These are phyloP conservation scores for Aplysia californica DNA, from an alignment of 1,140 invertebrate species.

Conservation along the genomic window DNA sequence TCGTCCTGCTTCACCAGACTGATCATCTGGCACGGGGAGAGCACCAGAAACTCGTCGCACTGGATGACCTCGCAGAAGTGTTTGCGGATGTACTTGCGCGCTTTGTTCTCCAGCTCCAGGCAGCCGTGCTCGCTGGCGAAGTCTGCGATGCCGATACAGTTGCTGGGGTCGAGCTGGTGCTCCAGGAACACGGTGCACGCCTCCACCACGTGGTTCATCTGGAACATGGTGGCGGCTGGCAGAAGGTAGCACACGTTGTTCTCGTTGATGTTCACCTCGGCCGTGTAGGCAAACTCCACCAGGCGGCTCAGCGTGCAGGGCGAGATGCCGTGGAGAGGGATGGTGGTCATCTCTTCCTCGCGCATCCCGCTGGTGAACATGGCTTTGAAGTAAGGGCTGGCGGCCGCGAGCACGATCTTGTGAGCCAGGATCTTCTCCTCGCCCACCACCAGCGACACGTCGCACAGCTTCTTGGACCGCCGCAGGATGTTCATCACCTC, in stretches of 20 bases:
- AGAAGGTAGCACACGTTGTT: conserved; percentile 89
- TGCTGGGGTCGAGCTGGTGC: conserved; percentile 90
- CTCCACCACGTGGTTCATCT: conserved; percentile 90
- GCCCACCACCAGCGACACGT: conserved; percentile 61
- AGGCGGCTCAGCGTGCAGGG: conserved; percentile 86
- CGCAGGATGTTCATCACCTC: conserved; percentile 91
- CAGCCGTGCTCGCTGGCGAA: conserved; percentile 93
- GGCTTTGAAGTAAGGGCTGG: conserved; percentile 80
- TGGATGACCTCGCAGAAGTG: conserved; percentile 91
- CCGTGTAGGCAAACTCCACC: conserved; percentile 92
- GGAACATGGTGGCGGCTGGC: conserved; percentile 93
- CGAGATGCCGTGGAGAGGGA: conserved; percentile 88
- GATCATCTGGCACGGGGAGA: conserved; percentile 83
- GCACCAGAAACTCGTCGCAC: conserved; percentile 89
- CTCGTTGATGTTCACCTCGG: conserved; percentile 88
- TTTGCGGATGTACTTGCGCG: conserved; percentile 89
- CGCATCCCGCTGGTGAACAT: conserved; percentile 96
- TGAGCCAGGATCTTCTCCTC: conserved; percentile 60
- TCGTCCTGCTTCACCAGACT: conserved; percentile 86
- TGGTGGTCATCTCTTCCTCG: conserved; percentile 86
- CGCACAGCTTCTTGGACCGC: conserved; percentile 86
- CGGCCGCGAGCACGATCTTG: conserved; percentile 65
- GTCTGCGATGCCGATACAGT: conserved; percentile 91
- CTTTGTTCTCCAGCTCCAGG: conserved; percentile 83
- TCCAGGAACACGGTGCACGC: conserved; percentile 91